Evolutionary conservation across 2,113 vertebrate species (phyloP).

Genomic region (Cottus gobio): DNA sequence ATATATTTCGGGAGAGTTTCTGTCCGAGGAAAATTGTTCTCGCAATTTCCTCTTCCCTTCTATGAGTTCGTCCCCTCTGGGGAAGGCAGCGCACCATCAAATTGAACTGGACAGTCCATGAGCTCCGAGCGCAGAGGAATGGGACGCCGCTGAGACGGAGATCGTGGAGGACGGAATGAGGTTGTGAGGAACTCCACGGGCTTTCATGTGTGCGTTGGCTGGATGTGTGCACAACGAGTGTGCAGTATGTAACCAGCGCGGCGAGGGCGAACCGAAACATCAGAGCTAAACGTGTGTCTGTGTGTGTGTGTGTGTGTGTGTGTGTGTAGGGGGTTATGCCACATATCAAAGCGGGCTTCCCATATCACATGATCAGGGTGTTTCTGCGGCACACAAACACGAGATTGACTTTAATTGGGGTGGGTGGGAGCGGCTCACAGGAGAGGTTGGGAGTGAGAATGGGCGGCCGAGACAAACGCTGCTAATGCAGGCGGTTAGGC

Average conservation of each 20-base stretch:
- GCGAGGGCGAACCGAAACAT: conserved; percentile 17
- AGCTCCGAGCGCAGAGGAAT: conserved; percentile 31
- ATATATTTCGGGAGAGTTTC: not conserved
- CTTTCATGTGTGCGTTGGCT: not conserved
- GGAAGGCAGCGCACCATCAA: conserved; percentile 25
- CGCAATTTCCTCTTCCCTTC: not conserved
- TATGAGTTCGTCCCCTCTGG: conserved; percentile 9
- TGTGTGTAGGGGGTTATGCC: too few species aligned
- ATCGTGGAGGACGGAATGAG: conserved; percentile 39
- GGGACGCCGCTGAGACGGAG: conserved; percentile 36
- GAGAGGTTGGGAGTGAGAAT: conserved; percentile 30
- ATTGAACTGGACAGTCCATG: conserved; percentile 55
- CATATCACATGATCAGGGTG: conserved; percentile 60
- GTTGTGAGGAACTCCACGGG: conserved; percentile 14
- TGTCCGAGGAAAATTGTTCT: not conserved
- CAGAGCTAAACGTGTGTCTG: conserved; percentile 13
- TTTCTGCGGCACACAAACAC: conserved; percentile 50
- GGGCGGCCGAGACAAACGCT: conserved; percentile 23
- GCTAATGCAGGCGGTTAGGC: conserved; percentile 17
- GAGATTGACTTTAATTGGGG: conserved; percentile 55
- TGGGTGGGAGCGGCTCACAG: conserved; percentile 42
- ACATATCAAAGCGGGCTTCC: conserved; percentile 24
- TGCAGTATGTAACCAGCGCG: conserved; percentile 15
- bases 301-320: not conserved
- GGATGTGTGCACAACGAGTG: not conserved